These are phyloP conservation scores for Leptestheria dahalacensis DNA, from an alignment of 1,140 invertebrate genomes.

Conservation along the genomic window DNA sequence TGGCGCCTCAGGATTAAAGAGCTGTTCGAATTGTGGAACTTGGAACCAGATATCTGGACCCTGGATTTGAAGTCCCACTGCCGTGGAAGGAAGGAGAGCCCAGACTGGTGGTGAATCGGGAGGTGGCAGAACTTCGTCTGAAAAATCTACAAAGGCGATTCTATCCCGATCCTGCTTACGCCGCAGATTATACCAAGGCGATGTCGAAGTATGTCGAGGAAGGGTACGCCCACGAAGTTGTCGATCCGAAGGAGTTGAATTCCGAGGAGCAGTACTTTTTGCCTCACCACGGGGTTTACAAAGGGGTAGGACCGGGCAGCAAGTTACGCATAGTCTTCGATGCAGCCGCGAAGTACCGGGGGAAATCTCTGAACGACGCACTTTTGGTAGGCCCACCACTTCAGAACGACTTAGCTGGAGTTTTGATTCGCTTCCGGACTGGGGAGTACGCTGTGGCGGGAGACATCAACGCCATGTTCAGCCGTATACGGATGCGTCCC, in stretches of 20 bases:
- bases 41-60: not conserved
- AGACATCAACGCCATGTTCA: constrained; percentile 14
- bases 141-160: not conserved
- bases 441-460: constrained; percentile 10
- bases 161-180: not conserved
- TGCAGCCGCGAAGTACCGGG: not conserved
- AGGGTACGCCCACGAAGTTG: not conserved
- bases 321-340: constrained; percentile 3
- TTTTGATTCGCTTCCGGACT: constrained; percentile 15
- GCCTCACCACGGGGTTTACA: constrained; percentile 5
- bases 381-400: constrained; percentile 14
- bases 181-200: not conserved
- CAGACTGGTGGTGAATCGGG: not conserved
- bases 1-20: not conserved
- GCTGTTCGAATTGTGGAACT: not conserved
- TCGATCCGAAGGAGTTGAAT: not conserved
- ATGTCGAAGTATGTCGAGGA: constrained; percentile 3
- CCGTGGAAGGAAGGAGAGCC: not conserved
- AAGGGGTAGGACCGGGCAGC: not conserved
- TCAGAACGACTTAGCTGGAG: constrained; percentile 7
- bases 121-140: not conserved
- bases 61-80: not conserved
- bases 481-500: not conserved
- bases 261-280: not conserved
- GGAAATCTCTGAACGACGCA: constrained; percentile 15